Evolutionary conservation across 2,888 invertebrate species (phyloP).

Genomic region (Exocentrus adspersus): DNA sequence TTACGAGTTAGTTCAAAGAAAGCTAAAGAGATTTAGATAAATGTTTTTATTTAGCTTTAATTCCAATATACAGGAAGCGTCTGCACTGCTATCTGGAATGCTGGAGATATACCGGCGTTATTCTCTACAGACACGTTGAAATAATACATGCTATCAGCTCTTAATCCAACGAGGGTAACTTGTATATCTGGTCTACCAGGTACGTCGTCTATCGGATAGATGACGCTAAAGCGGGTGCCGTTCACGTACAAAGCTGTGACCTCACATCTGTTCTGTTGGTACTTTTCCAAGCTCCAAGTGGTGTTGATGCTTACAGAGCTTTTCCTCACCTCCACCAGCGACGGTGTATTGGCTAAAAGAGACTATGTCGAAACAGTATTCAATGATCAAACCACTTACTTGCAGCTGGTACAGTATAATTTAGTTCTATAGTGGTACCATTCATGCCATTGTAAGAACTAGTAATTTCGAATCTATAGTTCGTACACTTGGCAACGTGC

Average conservation of each 20-base stretch:
- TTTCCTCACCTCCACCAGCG: not conserved
- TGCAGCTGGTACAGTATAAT: no score
- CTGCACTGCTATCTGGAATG: not conserved
- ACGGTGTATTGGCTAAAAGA: not conserved
- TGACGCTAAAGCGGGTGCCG: not conserved
- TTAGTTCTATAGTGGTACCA: no score
- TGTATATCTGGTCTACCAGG: not conserved
- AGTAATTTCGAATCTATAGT: no score
- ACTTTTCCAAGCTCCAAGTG: not conserved
- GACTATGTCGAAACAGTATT: no score
- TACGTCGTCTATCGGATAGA: not conserved
- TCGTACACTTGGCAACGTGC: no score
- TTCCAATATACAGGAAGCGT: not conserved
- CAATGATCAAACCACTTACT: no score
- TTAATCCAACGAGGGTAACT: not conserved
- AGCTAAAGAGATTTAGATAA: no score
- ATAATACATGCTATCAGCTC: slow-evolving; percentile 1
- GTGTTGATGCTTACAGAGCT: not conserved
- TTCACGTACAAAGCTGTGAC: not conserved
- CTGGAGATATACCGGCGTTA: not conserved
- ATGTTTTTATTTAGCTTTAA: no score
- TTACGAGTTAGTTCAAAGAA: no score
- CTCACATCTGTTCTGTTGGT: not conserved
- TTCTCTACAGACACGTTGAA: not conserved
- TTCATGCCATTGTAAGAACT: no score